Evolutionary conservation across 2,888 invertebrate genomes (phyloP), one percentile per base, ranked within the genome.

Genomic region (Macrosiphum euphorbiae): DNA sequence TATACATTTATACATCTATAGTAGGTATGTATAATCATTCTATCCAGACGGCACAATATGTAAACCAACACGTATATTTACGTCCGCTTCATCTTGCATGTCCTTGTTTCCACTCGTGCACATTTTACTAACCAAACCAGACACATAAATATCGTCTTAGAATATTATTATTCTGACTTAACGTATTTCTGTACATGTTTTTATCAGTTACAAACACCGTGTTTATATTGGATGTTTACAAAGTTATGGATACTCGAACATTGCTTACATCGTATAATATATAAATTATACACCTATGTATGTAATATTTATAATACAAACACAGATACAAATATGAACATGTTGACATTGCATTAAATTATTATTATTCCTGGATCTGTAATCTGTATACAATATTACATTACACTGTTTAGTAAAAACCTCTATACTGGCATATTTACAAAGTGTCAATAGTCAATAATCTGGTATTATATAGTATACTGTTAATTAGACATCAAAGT

Each of bases 61-160:
- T 88, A 88, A 88, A 92, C 88, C 78, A 88, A 88, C 92, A 88
- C 85, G 78, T 92, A 55, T 41, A 55, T 87, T 55, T 92, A 92
- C 92, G 78, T 92, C 88, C 78, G 88, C 41, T 88, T 78, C 88
- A 52, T 92, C 92, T 89, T 50, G 55, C 47, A 44, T 50, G 93
- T 93, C 93, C 93, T 93, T 93, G 92, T 93, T 89, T 58, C 89
- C 93, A 89, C 93, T 89, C 47, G 55, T 58, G 47, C 85, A 50
- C 58, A 85, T 93, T 93, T 93, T 90, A 84, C 47, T 58, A 47
- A 93, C 93, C 84, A 55, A 58, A 84, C 89, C 93, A 93, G 93
- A 93, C 93, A 47, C 93, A 93, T 93, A 93, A 93, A 93, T 93
- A 85, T 93, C 89, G 47, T 41, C 89, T 55, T 58, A 58, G 89